Evolutionary conservation across 2,797 vertebrate species (phyloP).

Genomic region (Hafferia zeledoni): DNA sequence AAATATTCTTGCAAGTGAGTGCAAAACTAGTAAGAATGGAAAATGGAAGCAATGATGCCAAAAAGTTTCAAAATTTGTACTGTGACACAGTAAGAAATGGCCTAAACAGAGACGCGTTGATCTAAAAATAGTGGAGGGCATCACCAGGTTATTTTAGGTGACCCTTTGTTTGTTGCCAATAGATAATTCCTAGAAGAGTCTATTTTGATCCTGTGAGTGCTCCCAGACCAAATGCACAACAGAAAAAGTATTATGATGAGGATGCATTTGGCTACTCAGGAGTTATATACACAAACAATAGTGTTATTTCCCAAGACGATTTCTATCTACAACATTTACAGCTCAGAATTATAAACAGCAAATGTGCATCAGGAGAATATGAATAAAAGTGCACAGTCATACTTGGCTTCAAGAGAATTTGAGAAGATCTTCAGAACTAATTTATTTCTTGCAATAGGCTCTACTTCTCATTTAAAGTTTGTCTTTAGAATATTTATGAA

Average conservation of each 20-base stretch:
- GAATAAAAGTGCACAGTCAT: slow-evolving; percentile 17
- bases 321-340: not conserved
- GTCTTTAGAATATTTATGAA: slow-evolving; percentile 28
- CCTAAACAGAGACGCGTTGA: not conserved
- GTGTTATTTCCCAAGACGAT: not conserved
- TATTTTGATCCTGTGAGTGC: slow-evolving; percentile 50
- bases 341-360: slow-evolving; percentile 1
- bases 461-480: slow-evolving; percentile 1
- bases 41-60: not conserved
- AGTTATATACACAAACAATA: not conserved
- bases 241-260: slow-evolving; percentile 8
- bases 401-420: slow-evolving; percentile 7
- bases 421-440: slow-evolving; percentile 11
- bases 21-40: not conserved
- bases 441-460: slow-evolving; percentile 31
- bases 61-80: not conserved
- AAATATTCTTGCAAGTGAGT: not conserved
- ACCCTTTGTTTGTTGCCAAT: slow-evolving; percentile 19
- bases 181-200: slow-evolving; percentile 46
- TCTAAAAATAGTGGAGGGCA: slow-evolving; percentile 46
- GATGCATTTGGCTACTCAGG: not conserved
- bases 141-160: slow-evolving; percentile 51
- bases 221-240: slow-evolving; percentile 8
- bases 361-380: not conserved
- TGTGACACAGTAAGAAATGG: not conserved